A percentile compares a stretch with the other conserved stretches of the same genome.
These are phyloP conservation scores for Pseudois nayaur DNA, from an alignment of 2,113 vertebrate species.

Conservation along the genomic window DNA sequence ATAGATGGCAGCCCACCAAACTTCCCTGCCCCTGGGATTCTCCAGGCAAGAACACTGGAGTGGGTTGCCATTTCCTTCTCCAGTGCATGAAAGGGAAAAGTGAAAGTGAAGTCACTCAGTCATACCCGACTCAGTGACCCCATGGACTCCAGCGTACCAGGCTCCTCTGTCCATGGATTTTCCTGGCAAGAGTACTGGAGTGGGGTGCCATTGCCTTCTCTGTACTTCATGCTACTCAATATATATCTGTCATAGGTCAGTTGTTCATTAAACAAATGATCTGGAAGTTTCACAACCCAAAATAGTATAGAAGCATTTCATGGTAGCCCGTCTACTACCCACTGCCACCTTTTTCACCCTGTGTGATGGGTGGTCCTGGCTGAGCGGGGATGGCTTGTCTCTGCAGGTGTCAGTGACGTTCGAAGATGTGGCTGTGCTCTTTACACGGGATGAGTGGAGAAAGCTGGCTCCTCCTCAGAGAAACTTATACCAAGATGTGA, in stretches of 20 bases:
- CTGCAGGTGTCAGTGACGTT: constrained; percentile 59
- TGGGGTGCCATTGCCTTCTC: no score
- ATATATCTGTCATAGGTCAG: background rate
- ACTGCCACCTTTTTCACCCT: background rate
- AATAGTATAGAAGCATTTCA: background rate
- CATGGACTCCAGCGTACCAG: no score
- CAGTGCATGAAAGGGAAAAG: no score
- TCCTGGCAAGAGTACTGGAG: no score
- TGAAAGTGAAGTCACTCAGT: no score
- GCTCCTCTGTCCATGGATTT: no score
- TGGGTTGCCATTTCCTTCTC: no score
- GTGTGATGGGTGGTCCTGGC: background rate
- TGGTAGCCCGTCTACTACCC: background rate
- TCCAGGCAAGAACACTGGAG: no score
- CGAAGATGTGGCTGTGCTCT: constrained; percentile 60
- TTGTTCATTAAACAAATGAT: background rate
- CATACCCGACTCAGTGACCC: no score
- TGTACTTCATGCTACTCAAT: background rate
- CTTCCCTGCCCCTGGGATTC: no score
- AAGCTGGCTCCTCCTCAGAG: constrained; percentile 61
- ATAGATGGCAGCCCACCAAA: no score
- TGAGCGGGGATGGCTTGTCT: background rate
- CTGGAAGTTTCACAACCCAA: background rate
- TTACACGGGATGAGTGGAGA: constrained; percentile 63
- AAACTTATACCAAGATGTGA: constrained; percentile 63